Evolutionary conservation across 2,797 vertebrate species (phyloP).

Genomic region (Carduelis carduelis): DNA sequence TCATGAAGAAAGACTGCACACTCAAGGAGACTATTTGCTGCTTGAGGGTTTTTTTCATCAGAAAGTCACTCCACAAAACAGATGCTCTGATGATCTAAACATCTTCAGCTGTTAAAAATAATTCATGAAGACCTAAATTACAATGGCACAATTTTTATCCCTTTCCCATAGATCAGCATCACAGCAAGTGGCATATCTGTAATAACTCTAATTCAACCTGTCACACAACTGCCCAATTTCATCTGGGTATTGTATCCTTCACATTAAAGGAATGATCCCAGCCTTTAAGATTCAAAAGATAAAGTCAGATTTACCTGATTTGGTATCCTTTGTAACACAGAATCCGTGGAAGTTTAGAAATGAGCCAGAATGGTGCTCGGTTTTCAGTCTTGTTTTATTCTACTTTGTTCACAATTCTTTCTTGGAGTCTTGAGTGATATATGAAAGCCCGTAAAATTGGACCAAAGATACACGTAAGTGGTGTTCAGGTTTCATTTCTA

Average conservation of each 20-base stretch:
- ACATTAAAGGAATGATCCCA: neutral
- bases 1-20: neutral
- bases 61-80: neutral
- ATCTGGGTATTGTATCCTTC: neutral
- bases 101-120: neutral
- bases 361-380: neutral
- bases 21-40: neutral
- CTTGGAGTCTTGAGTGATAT: conserved; percentile 49
- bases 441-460: conserved; percentile 41
- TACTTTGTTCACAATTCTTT: neutral
- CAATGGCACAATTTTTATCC: neutral
- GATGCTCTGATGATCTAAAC: neutral
- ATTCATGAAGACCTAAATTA: neutral
- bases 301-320: neutral
- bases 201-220: neutral
- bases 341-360: neutral
- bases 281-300: neutral
- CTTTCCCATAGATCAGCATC: neutral
- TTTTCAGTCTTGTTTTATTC: conserved; percentile 3
- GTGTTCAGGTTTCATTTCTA: conserved; percentile 58
- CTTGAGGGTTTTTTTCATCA: neutral
- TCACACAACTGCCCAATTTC: neutral
- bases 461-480: conserved; percentile 46
- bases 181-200: neutral
- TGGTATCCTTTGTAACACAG: neutral